Conservation (phyloP, 2,797 vertebrate genomes). For the Leucoraja ocellata region DNA sequence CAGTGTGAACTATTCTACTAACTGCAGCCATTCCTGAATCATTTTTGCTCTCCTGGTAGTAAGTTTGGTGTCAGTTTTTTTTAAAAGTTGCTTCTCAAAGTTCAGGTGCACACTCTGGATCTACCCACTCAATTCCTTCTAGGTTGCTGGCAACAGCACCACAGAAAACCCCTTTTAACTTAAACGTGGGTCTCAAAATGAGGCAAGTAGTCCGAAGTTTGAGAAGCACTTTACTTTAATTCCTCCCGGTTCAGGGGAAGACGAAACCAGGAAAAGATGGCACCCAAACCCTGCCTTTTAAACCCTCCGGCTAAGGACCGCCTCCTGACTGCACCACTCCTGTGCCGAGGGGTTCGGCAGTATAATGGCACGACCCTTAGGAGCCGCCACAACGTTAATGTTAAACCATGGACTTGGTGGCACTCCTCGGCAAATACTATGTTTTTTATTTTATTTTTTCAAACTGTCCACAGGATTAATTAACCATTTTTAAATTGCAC, state of each 20-base stretch:
- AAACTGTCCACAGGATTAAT: background rate
- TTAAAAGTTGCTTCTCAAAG: background rate
- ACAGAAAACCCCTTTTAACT: background rate
- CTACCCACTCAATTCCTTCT: background rate
- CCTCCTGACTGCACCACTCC: too few relatives aligned
- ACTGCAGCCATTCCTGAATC: background rate
- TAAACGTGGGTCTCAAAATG: too few relatives aligned
- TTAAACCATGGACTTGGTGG: background rate
- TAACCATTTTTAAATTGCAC: background rate
- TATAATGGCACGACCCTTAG: too few relatives aligned
- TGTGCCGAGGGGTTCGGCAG: too few relatives aligned
- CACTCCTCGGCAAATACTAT: background rate
- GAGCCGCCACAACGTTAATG: too few relatives aligned
- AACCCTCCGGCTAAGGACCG: too few relatives aligned
- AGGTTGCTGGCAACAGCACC: background rate
- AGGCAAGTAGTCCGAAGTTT: too few relatives aligned
- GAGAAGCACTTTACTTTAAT: too few relatives aligned
- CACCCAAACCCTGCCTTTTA: too few relatives aligned
- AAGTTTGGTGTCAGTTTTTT: background rate
- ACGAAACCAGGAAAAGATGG: too few relatives aligned
- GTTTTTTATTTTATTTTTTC: background rate
- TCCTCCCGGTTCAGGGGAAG: too few relatives aligned
- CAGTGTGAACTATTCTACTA: background rate
- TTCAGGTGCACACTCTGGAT: background rate
- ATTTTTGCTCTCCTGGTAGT: background rate